Evolutionary conservation across 2,113 vertebrate species (phyloP).

Genomic region (Camarhynchus parvulus): DNA sequence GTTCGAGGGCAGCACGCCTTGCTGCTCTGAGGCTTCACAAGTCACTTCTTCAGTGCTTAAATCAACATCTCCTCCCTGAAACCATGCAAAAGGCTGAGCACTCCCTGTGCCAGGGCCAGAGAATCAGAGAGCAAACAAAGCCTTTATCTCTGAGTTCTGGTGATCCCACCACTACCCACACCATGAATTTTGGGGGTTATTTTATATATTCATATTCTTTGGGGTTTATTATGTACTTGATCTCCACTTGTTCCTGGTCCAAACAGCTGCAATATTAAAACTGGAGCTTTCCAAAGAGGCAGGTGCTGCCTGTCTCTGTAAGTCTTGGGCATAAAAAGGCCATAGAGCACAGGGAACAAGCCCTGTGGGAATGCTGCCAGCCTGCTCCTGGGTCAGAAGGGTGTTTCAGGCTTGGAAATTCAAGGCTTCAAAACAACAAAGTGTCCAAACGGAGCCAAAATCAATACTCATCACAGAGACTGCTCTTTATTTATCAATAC

Average conservation of each 20-base stretch:
- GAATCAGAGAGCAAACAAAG: background rate
- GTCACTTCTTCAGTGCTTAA: background rate
- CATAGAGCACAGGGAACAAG: background rate
- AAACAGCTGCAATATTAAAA: background rate
- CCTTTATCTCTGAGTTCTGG: background rate
- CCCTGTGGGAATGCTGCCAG: background rate
- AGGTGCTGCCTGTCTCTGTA: background rate
- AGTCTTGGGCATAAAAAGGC: background rate
- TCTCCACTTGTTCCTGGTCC: background rate
- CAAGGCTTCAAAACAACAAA: background rate
- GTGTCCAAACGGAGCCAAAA: background rate
- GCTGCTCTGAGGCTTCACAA: background rate
- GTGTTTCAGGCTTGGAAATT: background rate
- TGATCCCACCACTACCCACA: background rate
- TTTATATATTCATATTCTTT: background rate
- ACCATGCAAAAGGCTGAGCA: background rate
- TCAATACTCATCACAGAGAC: background rate
- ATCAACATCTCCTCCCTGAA: background rate
- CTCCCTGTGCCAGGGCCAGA: background rate
- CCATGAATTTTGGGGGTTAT: background rate
- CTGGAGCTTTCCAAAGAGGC: background rate
- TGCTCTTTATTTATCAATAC: background rate
- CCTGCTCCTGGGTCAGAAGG: background rate
- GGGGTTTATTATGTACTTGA: background rate
- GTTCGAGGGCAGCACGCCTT: background rate